Evolutionary conservation across 2,797 vertebrate species (phyloP), one percentile per base, ranked within the genome.

Genomic region (Micropoecilia bifurca): DNA sequence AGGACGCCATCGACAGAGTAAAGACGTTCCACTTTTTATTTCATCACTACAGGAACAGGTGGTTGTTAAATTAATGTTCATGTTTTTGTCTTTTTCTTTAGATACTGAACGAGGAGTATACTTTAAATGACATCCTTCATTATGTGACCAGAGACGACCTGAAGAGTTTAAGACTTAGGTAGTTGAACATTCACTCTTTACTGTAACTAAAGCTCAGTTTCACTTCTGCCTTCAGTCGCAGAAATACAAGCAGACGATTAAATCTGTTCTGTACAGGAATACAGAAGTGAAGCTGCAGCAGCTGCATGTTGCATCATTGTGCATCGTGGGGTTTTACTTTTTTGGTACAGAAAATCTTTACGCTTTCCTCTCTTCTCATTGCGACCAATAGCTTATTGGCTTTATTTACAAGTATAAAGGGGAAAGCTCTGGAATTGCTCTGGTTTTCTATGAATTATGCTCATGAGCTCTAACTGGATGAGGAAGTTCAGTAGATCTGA

Each of bases 151-250:
- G 98, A 87, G 98, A 99, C 3, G 98, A 99, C 88, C 94, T 99
- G 91, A 99, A 99, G 93, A 96, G 95, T 94, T 92, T 99, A 91
- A 96, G 96, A 90, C 94, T 99, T 92, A 98, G 98, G 98, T 99
- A 95, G 22, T 16, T 6, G 76, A 16, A 14, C 76, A 13, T 9
- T 6, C 3, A 39, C 28, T 48, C 16, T n/a, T 71, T 59, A 68
- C 33, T 10, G n/a, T 10, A 45, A 45, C 28, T 43, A 3, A 48
- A 1, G 57, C 10, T 68, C 28, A 76, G 73, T 80, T 78, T 85
- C 53, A 71, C 73, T 83, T 88, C 74, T 79, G 66, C 50, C 10
- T 86, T 83, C 61, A 71, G 7, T 55, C 36, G 28, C 25, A 59
- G 30, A 68, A 73, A 79, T 8, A 45, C 46, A 36, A 71, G 71